These are phyloP conservation scores for Mus minutoides DNA, from an alignment of 2,797 vertebrate genomes.

Conservation along the genomic window DNA sequence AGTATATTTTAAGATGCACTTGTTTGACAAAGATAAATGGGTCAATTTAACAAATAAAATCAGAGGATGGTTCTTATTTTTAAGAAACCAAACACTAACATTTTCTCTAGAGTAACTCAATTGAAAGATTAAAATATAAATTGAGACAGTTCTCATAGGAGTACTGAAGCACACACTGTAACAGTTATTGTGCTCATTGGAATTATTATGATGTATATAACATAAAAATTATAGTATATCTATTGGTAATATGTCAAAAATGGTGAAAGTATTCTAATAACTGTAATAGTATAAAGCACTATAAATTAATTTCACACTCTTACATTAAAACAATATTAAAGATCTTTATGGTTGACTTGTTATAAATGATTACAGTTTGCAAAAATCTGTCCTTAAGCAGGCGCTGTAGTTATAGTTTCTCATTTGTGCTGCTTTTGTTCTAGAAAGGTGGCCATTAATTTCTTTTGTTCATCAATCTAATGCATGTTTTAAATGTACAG, in stretches of 20 bases:
- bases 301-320: neutral
- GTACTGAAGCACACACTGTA: neutral
- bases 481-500: neutral
- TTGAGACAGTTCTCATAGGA: neutral
- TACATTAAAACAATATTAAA: neutral
- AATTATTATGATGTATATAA: neutral
- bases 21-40: neutral
- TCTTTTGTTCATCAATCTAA: neutral
- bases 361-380: constrained; percentile 6
- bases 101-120: neutral
- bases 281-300: neutral
- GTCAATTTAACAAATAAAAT: neutral
- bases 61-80: neutral
- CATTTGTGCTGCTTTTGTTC: neutral
- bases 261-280: neutral
- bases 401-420: neutral
- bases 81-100: neutral
- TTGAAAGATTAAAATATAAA: neutral
- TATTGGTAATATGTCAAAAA: neutral
- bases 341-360: neutral
- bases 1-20: neutral
- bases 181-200: neutral
- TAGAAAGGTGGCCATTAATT: neutral
- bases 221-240: neutral
- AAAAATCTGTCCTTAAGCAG: neutral